Evolutionary conservation across 2,113 vertebrate species (phyloP).

Genomic region (Myanophis thanlyinensis): DNA sequence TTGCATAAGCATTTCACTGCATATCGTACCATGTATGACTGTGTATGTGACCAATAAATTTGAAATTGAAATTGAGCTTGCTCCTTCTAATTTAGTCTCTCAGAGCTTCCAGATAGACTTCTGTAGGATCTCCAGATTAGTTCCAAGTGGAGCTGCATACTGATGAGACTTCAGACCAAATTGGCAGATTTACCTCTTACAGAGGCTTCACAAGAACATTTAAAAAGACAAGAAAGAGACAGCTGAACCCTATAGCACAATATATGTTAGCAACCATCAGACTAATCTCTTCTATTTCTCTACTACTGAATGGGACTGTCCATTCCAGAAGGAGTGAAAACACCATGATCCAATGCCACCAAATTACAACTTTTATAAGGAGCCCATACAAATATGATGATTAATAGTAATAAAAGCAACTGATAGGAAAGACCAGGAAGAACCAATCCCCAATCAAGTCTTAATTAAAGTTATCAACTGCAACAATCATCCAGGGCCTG

Average conservation of each 20-base stretch:
- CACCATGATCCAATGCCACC: not conserved
- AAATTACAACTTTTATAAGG: not conserved
- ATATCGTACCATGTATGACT: too few species aligned
- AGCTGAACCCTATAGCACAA: not conserved
- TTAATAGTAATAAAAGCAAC: not conserved
- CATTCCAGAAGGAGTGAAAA: not conserved
- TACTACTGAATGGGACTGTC: not conserved
- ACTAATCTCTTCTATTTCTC: not conserved
- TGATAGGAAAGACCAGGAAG: not conserved
- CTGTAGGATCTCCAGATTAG: not conserved
- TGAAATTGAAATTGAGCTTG: too few species aligned
- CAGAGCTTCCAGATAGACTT: not conserved
- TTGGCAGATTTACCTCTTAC: not conserved
- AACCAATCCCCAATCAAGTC: not conserved
- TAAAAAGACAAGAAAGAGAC: not conserved
- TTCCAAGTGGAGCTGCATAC: not conserved
- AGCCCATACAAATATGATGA: not conserved
- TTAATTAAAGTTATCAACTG: not conserved
- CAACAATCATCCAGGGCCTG: not conserved
- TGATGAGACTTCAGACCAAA: not conserved
- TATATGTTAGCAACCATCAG: not conserved
- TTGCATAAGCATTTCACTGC: too few species aligned
- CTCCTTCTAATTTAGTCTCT: not conserved
- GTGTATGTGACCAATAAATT: too few species aligned
- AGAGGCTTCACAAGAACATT: not conserved